These are phyloP conservation scores for Vireo griseus DNA, from an alignment of 2,797 vertebrate genomes.

Conservation along the genomic window DNA sequence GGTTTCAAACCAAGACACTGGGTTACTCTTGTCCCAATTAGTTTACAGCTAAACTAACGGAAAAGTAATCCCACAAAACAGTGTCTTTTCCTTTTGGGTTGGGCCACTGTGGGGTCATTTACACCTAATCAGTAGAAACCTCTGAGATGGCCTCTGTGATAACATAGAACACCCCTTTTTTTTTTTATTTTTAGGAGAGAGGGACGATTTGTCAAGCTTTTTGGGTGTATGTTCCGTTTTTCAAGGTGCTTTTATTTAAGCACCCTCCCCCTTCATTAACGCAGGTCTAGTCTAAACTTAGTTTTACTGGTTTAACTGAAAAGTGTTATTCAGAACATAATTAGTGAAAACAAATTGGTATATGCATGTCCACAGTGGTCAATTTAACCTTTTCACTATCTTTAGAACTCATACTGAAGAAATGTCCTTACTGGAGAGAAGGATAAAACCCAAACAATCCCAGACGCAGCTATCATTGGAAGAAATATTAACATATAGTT, in stretches of 20 bases:
- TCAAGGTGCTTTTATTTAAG: background rate
- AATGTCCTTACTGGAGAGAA: background rate
- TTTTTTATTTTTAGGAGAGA: background rate
- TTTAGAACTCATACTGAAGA: background rate
- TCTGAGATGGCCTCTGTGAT: background rate
- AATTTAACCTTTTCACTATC: background rate
- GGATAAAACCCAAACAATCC: background rate
- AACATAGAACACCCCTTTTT: background rate
- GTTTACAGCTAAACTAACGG: background rate
- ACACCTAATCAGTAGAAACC: background rate
- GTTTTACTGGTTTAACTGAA: background rate
- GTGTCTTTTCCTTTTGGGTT: background rate
- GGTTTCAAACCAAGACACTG: background rate
- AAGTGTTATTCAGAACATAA: background rate
- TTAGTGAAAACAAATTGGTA: background rate
- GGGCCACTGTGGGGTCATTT: background rate
- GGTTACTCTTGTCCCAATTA: background rate
- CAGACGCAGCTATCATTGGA: background rate
- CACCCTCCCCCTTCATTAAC: fast-evolving
- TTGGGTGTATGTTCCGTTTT: background rate
- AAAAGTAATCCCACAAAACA: background rate
- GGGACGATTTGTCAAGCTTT: background rate
- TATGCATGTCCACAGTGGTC: background rate
- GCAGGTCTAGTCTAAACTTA: background rate
- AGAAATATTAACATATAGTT: background rate